These are phyloP conservation scores for Monomorium pharaonis DNA, from an alignment of 1,140 invertebrate genomes.

Conservation along the genomic window DNA sequence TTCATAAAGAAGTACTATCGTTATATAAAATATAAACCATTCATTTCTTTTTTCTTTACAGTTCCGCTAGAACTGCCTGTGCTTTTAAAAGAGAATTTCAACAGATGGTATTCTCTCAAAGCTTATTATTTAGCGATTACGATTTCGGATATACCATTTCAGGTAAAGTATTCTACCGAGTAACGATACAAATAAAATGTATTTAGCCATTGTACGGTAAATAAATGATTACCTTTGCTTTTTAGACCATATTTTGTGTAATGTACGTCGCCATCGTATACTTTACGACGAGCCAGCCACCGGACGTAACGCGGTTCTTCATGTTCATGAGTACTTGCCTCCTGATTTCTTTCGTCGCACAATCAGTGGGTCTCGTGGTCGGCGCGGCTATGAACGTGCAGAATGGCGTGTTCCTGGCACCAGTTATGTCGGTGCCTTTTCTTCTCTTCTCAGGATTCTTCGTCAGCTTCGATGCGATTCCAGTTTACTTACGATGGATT, in stretches of 20 bases:
- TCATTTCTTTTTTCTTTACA: conserved; percentile 84
- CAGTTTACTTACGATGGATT: conserved; percentile 97
- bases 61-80: conserved; percentile 98
- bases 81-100: conserved; percentile 97
- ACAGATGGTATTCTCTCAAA: conserved; percentile 98
- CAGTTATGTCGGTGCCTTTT: conserved; percentile 97
- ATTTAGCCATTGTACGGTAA: not conserved
- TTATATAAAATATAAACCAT: not conserved
- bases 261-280: conserved; percentile 98
- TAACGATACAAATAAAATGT: not conserved
- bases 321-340: conserved; percentile 96
- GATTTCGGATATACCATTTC: conserved; percentile 97
- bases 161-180: conserved; percentile 87
- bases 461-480: conserved; percentile 98
- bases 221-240: conserved; percentile 66
- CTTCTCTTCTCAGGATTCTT: conserved; percentile 98
- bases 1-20: not conserved
- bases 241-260: conserved; percentile 94
- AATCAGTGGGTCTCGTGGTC: conserved; percentile 97
- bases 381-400: conserved; percentile 97
- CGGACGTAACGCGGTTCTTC: conserved; percentile 92
- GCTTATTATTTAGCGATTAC: conserved; percentile 98
- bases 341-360: conserved; percentile 97
- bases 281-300: conserved; percentile 96
- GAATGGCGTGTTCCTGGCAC: conserved; percentile 98